Base-by-base conservation (phyloP, 1,140 invertebrate species). In the Aphidius ervi region DNA sequence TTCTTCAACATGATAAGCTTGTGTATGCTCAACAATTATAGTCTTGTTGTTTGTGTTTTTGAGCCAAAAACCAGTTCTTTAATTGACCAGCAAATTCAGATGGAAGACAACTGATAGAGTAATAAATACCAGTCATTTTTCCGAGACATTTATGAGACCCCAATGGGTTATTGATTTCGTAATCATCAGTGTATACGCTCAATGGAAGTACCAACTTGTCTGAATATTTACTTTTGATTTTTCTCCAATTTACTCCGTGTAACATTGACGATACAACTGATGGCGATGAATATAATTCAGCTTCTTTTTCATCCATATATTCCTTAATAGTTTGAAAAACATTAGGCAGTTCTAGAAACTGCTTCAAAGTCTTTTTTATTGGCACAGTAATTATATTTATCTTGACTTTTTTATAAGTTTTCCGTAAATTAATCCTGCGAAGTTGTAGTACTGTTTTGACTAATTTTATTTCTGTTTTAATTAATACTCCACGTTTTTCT, bases 1-100 rank as follows among this genome's bases (percentile, higher is more conserved):
- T 1, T 16, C 16, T 16, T 16, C 16, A 16, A 16, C 16, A 1
- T 16, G 16, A 16, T 16, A 16, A 16, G 16, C 16, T 16, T 16
- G 16, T 16, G 1, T 16, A 16, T 16, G 16, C 16, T 16, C 16
- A 16, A 1, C 16, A 37, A 59, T 23, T 60, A 16, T 40, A 9
- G 61, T 67, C 68, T 10, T 53, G 46, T 42, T 55, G 63, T 47
- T 68, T 56, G 59, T 64, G 64, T 5, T 67, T 39, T 62, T 63
- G 56, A 3, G 56, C 54, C 47, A 69, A 55, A 58, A 69, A 67
- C n/a, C 65, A 65, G 20, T 53, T 62, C 42, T 64, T 45, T 55
- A 69, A 66, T 56, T 53, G 60, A 4, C 58, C 60, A 10, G 46
- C 37, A 41, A 57, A 47, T 53, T 67, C 58, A 23, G 63, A 61